Evolutionary conservation across 2,888 invertebrate species (phyloP), one percentile per base, ranked within the genome.

Genomic region (Caenorhabditis sp.): DNA sequence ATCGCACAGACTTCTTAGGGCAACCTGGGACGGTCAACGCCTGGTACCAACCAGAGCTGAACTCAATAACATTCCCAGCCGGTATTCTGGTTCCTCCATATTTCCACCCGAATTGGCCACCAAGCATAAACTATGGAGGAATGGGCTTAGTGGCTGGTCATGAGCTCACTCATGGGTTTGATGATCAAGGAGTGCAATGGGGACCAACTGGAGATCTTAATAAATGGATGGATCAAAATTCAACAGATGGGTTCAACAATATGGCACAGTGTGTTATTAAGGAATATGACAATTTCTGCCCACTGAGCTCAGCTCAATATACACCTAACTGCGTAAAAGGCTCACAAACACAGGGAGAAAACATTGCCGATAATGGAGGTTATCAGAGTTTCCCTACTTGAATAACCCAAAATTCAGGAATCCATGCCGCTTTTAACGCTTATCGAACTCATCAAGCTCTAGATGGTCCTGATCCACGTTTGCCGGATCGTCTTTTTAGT

Each of bases 141-240:
- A 97, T 98, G 95, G 98, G 98, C 0, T 97, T 97, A 0, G 97
- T 98, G 0, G 97, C 98, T 95, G 98, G 89, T 0, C 98, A 98
- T 91, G 97, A 98, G 92, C 93, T 98, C 67, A 97, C 97, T 0
- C 97, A 98, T 90, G 97, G 97, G 0, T 98, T 98, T 91, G 98
- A 98, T 92, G 97, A 97, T 92, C 80, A 87, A 62, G 89, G 89
- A 74, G 88, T 89, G 15, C 89, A 89, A 68, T 89, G 89, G 89
- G 85, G 84, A 47, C 80, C 83, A 15, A 86, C 85, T 26, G 89
- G 89, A 32, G 79, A 83, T 18, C 83, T 89, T 11, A 44, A 69
- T 8, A 24, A 55, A 9, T 89, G 89, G 89, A 85, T 89, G 89
- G 82, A 85, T 69, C 65, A 82, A 20, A 74, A 61, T 15, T 86